Base-by-base conservation (phyloP, 2,888 invertebrate species). In the Ectemnius cavifrons region DNA sequence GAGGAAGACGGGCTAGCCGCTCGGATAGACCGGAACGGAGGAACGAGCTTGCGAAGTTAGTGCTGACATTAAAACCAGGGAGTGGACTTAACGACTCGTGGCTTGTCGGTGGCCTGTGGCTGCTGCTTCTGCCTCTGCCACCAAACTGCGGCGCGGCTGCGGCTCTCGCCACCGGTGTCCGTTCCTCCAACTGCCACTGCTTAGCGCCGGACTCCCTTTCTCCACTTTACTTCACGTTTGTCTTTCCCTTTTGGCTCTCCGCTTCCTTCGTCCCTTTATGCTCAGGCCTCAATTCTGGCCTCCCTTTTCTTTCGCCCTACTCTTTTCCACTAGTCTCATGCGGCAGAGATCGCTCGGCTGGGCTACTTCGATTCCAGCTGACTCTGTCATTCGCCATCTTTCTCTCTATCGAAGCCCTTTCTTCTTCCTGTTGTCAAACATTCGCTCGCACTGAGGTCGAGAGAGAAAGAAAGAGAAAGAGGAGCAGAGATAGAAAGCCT, bases 1-100 rank as follows among this genome's bases (percentile, higher is more conserved):
- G 11, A 23, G 45, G 23, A 71, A 70, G 73, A 71, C 37, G 37
- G 37, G 58, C 63, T 66, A 60, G 67, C 69, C 73, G 77, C 63
- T 71, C 78, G 79, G 82, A 80, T 82, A 74, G 78, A 81, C 63
- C 71, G 64, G 67, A 76, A 74, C 68, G 78, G 63, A 79, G 79
- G 71, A 78, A 80, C 70, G 81, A 78, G 83, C 79, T 84, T 72
- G 80, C 79, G 80, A 85, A 85, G 82, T 85, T 87, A 87, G 83
- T 85, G 86, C 86, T 82, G 86, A 85, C 86, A 86, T 87, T 86
- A 87, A 86, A 86, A 86, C 85, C 87, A 84, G 84, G 82, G 84
- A 87, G 86, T 86, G 86, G 85, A 85, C 86, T 87, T 85, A 86
- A 86, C 87, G 86, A 86, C 86, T 86, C 85, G 86, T 87, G 84